phyloP scores from a whole-genome alignment of 2,888 invertebrate species.

The Agrotis segetum region DNA sequence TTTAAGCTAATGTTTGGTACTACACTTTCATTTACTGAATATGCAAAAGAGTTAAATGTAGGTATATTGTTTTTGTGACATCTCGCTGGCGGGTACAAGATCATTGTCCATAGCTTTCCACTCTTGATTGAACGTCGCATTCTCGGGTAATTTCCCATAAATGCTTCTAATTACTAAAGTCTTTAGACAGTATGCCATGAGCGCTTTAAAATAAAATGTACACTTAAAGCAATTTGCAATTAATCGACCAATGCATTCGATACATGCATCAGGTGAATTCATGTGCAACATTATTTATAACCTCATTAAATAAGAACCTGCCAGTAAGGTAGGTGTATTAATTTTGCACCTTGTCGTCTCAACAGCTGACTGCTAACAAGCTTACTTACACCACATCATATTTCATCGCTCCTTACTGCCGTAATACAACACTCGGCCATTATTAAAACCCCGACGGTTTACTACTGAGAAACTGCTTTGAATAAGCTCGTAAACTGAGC shows the following conservation, averaged over 20 bases:
- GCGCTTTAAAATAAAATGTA: too few relatives aligned
- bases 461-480: slow-evolving; percentile 42
- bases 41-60: not conserved
- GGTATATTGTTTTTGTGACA: too few relatives aligned
- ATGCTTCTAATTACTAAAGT: too few relatives aligned
- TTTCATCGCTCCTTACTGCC: slow-evolving; percentile 44
- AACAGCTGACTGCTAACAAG: slow-evolving; percentile 62
- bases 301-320: slow-evolving; percentile 31
- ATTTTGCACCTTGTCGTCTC: slow-evolving; percentile 56
- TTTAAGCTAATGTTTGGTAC: not conserved
- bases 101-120: too few relatives aligned
- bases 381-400: slow-evolving; percentile 51
- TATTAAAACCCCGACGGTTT: slow-evolving; percentile 43
- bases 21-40: not conserved
- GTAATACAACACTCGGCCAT: slow-evolving; percentile 58
- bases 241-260: not conserved
- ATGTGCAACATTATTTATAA: slow-evolving; percentile 35
- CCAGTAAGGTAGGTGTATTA: slow-evolving; percentile 14
- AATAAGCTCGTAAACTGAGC: slow-evolving; percentile 48
- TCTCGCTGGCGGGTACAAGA: too few relatives aligned
- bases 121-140: too few relatives aligned
- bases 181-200: too few relatives aligned
- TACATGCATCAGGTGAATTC: not conserved
- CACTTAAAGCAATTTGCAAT: not conserved
- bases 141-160: too few relatives aligned